Evolutionary conservation across 30 jellyfish, hydroid and myxozoan species (phyloP), one percentile per base, ranked within the genome.

Genomic region (Clytia hemisphaerica): DNA sequence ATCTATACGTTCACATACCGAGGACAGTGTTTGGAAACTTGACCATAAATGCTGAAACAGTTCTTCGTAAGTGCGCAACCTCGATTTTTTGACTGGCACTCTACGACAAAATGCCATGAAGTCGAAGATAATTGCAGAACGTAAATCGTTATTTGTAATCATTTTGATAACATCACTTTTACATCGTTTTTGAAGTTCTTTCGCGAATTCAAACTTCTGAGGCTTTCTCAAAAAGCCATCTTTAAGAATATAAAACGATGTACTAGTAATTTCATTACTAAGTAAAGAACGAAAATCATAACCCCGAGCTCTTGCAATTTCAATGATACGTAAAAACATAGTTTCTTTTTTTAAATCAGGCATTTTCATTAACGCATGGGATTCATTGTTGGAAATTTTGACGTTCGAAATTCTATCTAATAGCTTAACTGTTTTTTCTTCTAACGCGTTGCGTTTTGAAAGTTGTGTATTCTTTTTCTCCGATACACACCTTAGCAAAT

Each of bases 291-390:
- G n/a, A 42, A 42, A 9, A 42, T 42, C 53, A n/a, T 42, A 42
- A 42, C n/a, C 53, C n/a, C 53, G 12, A 9, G n/a, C n/a, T 42
- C 53, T 42, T 9, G 53, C 53, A 42, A 9, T 9, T 9, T 42
- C 12, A 9, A 42, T 42, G n/a, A 42, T n/a, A 9, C 53, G 12
- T n/a, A 42, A 42, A 42, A n/a, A 9, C n/a, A 42, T 9, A 9
- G 15, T 6, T 51, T 51, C 32, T 51, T 51, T 51, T 21, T 51
- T 51, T 51, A 51, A 12, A 51, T 51, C 66, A 9, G 66, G 35
- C 12, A 27, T 10, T 21, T 14, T 51, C 66, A 7, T 7, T 7
- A 6, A 9, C 21, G 10, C 28, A 51, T 12, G 14, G 12, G 31
- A 7, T 51, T 7, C 28, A 14, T 51, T 51, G 12, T 10, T 51